Evolutionary conservation across 2,888 invertebrate genomes (phyloP), one percentile per base, ranked within the genome.

Genomic region (Trachelus iudaicus): DNA sequence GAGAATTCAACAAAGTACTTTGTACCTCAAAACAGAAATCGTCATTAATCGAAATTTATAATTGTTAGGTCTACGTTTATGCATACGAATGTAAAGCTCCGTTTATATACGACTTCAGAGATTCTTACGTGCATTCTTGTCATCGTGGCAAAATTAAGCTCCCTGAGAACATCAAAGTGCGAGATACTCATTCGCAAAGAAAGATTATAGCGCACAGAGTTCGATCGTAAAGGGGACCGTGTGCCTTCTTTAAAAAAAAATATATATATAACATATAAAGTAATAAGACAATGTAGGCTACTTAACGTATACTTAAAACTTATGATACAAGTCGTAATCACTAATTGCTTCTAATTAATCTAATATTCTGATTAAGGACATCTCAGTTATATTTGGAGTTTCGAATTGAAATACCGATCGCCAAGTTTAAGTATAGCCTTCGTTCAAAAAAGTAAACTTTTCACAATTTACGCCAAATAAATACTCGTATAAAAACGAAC

Each of bases 171-270:
- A 86, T 90, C 88, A 82, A 81, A 82, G 85, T 85, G 87, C 88
- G 88, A 86, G 87, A 89, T 89, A 89, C 85, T 86, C 85, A 85
- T 87, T 87, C 85, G 79, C 77, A 71, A 77, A 83, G 79, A 87
- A 85, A 83, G 83, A 89, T 85, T 89, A 90, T 87, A 84, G 83
- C 89, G 89, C 85, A 86, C 88, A 84, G 89, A 90, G 90, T 91
- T 90, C 90, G 81, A 86, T 85, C 87, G 91, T 91, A 91, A 91
- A 91, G 91, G 91, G 91, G 91, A 91, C 90, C 90, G 91, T 87
- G 90, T 91, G 91, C 88, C 91, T 91, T 91, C 90, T 80, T 82
- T 82, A 33, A 79, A 79, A 78, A 79, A 83, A 82, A 83, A n/a
- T 82, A 82, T 81, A 82, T 81, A 83, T 81, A 79, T 82, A 85